Percentiles rank a stretch among this genome's conserved stretches.
Conservation (phyloP, 2,113 vertebrate species). For the Thymallus thymallus region DNA sequence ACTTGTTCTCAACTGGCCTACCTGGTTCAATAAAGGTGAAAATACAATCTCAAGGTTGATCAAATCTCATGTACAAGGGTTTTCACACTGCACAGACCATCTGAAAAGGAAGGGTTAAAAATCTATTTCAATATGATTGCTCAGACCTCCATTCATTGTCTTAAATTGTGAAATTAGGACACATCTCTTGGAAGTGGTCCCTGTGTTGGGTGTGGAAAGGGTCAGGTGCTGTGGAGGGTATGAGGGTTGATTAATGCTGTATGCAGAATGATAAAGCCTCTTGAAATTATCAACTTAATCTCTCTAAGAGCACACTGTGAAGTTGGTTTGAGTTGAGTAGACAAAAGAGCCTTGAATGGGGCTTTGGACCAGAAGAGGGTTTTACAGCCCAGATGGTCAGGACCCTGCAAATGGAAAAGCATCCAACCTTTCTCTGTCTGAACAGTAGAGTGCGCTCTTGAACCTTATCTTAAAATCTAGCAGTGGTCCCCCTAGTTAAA, state of each 20-base stretch:
- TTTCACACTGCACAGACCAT: background rate
- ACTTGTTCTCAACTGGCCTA: no score
- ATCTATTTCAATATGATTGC: background rate
- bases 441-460: conserved; percentile 4
- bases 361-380: background rate
- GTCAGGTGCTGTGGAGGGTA: background rate
- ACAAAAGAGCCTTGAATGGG: conserved; percentile 16
- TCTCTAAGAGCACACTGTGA: background rate
- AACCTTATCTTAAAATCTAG: background rate
- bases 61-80: background rate
- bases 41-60: background rate
- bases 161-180: conserved; percentile 18
- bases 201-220: background rate
- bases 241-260: background rate
- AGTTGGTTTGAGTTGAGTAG: background rate
- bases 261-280: background rate
- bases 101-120: background rate
- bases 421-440: background rate
- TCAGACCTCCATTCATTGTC: background rate
- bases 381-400: conserved; percentile 22
- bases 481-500: background rate
- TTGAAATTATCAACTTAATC: conserved; percentile 20
- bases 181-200: conserved; percentile 15
- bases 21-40: no score
- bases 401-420: background rate